phyloP scores from a whole-genome alignment of 2,888 invertebrate species.

The Cabera pusaria region DNA sequence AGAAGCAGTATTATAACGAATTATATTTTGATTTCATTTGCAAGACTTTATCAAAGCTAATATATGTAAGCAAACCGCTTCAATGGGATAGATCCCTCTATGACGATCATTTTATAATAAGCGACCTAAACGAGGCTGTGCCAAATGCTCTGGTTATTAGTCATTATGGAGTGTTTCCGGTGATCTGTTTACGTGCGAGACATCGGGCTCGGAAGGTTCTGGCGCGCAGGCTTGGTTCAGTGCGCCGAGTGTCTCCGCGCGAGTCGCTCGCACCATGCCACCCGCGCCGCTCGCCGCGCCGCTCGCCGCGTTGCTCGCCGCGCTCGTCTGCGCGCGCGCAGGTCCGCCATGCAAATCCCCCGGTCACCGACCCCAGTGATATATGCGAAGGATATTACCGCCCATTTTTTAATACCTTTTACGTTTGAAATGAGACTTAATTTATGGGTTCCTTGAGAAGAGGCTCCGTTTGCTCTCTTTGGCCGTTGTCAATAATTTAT shows the following conservation, averaged over 20 bases:
- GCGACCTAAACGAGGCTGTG: constrained; percentile 2
- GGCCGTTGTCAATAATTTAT: constrained; percentile 9
- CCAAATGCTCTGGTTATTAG: neutral
- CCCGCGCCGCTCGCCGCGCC: constrained; percentile 48
- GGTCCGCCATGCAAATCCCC: constrained; percentile 58
- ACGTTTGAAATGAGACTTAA: constrained; percentile 28
- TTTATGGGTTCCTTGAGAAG: constrained; percentile 30
- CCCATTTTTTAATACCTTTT: constrained; percentile 34
- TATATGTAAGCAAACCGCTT: too few relatives aligned
- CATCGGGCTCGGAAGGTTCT: neutral
- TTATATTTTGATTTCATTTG: too few relatives aligned
- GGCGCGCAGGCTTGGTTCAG: constrained; percentile 33
- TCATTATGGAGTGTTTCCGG: constrained; percentile 5
- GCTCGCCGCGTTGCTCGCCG: constrained; percentile 41
- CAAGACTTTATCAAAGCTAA: too few relatives aligned
- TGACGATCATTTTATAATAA: too few relatives aligned
- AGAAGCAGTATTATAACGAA: too few relatives aligned
- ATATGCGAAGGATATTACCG: constrained; percentile 37
- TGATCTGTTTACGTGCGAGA: constrained; percentile 1
- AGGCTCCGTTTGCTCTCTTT: constrained; percentile 20
- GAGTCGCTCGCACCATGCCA: constrained; percentile 36
- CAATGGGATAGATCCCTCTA: too few relatives aligned
- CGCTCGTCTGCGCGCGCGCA: constrained; percentile 35
- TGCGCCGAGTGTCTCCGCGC: constrained; percentile 40
- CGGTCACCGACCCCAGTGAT: constrained; percentile 66